These are phyloP conservation scores for Drosophila biarmipes DNA, from an alignment of 1,140 invertebrate species.

Conservation along the genomic window DNA sequence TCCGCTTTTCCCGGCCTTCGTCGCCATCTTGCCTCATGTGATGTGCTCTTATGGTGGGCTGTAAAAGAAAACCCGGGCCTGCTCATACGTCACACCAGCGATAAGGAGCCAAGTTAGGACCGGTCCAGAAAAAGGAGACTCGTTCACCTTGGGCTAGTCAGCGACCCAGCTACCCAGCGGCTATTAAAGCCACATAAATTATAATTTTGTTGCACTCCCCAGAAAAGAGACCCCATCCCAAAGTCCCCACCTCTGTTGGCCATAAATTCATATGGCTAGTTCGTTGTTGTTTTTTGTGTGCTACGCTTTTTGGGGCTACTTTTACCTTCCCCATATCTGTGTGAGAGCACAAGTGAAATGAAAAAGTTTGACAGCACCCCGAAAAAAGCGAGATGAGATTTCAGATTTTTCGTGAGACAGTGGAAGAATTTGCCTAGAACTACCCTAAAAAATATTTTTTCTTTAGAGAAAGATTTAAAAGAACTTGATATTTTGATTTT, in stretches of 20 bases:
- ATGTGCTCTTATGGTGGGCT: constrained; percentile 8
- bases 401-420: constrained; percentile 8
- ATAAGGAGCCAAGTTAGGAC: constrained; percentile 43
- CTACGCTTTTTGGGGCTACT: constrained; percentile 18
- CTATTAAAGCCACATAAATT: constrained; percentile 83
- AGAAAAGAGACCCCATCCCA: constrained; percentile 1
- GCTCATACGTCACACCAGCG: constrained; percentile 44
- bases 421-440: background rate
- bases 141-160: constrained; percentile 49
- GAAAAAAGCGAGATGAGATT: constrained; percentile 22
- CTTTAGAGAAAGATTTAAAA: background rate
- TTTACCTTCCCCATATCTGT: constrained; percentile 30
- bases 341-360: constrained; percentile 43
- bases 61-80: constrained; percentile 44
- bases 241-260: constrained; percentile 32
- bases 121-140: background rate
- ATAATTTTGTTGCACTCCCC: constrained; percentile 79
- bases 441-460: background rate
- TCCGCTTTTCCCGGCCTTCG: constrained; percentile 10
- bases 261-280: constrained; percentile 82
- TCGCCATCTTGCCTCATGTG: constrained; percentile 10
- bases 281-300: constrained; percentile 43
- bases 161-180: constrained; percentile 63
- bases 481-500: too few relatives aligned
- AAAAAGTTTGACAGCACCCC: constrained; percentile 56